phyloP scores from a whole-genome alignment of 2,888 invertebrate genomes.

The Poecilus cupreus region DNA sequence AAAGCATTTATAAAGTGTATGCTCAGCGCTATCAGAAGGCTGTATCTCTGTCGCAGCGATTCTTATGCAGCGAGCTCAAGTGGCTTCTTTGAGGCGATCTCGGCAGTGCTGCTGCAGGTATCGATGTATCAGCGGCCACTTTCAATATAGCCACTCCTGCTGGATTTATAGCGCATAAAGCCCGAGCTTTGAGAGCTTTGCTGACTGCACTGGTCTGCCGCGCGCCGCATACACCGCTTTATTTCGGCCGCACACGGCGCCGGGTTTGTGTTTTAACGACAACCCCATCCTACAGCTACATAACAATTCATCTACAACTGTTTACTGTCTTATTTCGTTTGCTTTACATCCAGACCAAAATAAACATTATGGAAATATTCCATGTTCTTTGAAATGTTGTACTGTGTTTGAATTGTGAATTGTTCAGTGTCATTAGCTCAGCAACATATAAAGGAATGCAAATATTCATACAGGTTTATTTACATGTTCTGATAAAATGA shows the following conservation, averaged over 20 bases:
- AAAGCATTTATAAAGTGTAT: conserved; percentile 16
- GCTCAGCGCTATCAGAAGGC: background rate
- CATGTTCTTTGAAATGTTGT: background rate
- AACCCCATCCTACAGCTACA: too few relatives aligned
- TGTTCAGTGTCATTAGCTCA: conserved; percentile 3
- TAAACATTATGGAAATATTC: background rate
- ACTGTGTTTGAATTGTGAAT: too few relatives aligned
- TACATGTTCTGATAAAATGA: conserved; percentile 6
- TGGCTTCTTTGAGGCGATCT: conserved; percentile 60
- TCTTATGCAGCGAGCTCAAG: conserved; percentile 52
- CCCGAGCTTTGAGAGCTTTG: conserved; percentile 65
- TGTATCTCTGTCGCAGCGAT: background rate
- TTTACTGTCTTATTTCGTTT: too few relatives aligned
- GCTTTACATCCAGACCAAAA: too few relatives aligned
- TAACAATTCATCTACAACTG: too few relatives aligned
- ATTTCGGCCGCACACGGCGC: too few relatives aligned
- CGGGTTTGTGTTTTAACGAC: too few relatives aligned
- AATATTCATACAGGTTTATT: conserved; percentile 16
- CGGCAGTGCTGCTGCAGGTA: conserved; percentile 61
- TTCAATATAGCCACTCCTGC: conserved; percentile 67
- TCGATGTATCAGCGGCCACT: conserved; percentile 65
- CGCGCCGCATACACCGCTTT: too few relatives aligned
- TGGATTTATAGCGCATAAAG: conserved; percentile 68
- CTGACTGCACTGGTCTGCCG: conserved; percentile 62
- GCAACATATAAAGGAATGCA: conserved; percentile 9